These are phyloP conservation scores for Fabriciana adippe DNA, from an alignment of 2,888 invertebrate genomes.

Conservation along the genomic window DNA sequence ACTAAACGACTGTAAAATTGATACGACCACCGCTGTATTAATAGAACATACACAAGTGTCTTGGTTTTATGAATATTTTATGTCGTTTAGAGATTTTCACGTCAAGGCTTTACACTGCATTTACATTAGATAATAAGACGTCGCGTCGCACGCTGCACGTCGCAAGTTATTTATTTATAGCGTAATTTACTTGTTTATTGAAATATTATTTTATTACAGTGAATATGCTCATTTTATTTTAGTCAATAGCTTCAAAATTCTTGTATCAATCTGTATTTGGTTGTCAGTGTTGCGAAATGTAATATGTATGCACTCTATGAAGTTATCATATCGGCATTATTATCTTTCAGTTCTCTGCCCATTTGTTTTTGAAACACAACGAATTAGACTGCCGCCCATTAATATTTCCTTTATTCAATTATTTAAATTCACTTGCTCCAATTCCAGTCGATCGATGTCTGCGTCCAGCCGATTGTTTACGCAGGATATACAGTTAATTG, in stretches of 20 bases:
- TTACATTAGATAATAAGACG: constrained; percentile 5
- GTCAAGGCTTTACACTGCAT: constrained; percentile 5
- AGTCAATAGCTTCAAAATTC: too few relatives aligned
- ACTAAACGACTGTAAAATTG: neutral
- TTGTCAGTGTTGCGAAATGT: too few relatives aligned
- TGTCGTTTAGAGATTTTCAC: constrained; percentile 1
- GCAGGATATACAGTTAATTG: constrained; percentile 53
- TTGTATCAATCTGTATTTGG: too few relatives aligned
- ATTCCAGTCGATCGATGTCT: constrained; percentile 5
- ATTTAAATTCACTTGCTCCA: neutral
- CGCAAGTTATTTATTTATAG: neutral
- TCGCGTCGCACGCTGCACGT: neutral
- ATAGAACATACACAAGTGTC: neutral
- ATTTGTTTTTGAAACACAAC: neutral
- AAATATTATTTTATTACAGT: too few relatives aligned
- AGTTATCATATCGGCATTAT: too few relatives aligned
- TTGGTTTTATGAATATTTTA: constrained; percentile 5
- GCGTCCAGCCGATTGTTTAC: constrained; percentile 17
- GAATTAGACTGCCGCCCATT: too few relatives aligned
- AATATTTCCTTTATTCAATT: neutral
- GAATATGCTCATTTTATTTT: neutral
- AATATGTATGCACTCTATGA: too few relatives aligned
- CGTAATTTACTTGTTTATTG: neutral
- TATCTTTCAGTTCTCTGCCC: too few relatives aligned
- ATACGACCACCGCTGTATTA: too few relatives aligned